phyloP scores from a whole-genome alignment of 2,113 vertebrate species.

The Erythrolamprus reginae region DNA sequence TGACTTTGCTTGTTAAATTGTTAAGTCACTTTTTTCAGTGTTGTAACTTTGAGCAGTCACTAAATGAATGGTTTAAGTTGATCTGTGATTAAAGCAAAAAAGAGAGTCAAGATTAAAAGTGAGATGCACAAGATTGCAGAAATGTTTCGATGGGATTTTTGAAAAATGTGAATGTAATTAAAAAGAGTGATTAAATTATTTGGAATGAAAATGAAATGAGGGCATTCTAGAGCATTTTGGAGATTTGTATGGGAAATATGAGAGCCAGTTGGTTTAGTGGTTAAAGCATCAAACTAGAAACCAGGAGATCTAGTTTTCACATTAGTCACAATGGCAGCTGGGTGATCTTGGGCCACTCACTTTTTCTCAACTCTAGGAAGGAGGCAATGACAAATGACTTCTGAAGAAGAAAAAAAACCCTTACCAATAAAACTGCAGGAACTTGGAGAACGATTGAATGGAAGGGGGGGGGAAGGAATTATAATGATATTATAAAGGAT shows the following conservation, averaged over 20 bases:
- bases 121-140: not conserved
- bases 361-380: not conserved
- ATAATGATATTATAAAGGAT: not conserved
- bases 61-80: too few relatives aligned
- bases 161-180: not conserved
- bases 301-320: not conserved
- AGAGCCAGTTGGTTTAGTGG: too few relatives aligned
- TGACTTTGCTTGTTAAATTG: not conserved
- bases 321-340: not conserved
- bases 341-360: not conserved
- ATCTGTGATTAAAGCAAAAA: not conserved
- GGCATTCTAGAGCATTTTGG: not conserved
- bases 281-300: too few relatives aligned
- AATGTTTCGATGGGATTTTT: not conserved
- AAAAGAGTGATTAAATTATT: not conserved
- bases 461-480: not conserved
- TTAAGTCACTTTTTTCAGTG: too few relatives aligned
- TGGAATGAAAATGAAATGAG: not conserved
- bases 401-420: not conserved
- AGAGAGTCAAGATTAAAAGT: not conserved
- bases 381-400: not conserved
- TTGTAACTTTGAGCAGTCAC: too few relatives aligned
- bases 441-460: not conserved
- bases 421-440: not conserved
- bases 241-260: not conserved